These are phyloP conservation scores for Eurois occulta DNA, from an alignment of 2,888 invertebrate species.

Conservation along the genomic window DNA sequence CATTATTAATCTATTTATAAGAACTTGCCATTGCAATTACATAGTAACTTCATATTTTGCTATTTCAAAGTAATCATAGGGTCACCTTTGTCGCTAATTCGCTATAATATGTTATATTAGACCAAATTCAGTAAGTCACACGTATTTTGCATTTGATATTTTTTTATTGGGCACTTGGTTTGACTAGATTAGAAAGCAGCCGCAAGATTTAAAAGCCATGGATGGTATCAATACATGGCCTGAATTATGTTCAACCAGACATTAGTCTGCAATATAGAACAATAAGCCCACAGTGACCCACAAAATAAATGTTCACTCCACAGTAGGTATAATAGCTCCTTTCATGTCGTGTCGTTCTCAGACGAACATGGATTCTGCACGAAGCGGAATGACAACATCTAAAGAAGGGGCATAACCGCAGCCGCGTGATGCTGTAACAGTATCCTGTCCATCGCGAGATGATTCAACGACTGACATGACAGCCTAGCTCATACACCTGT, in stretches of 20 bases:
- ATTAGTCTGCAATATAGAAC: neutral
- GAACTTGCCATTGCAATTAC: neutral
- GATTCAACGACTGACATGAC: conserved; percentile 46
- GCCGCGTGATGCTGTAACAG: conserved; percentile 48
- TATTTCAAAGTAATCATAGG: neutral
- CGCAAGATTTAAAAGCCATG: neutral
- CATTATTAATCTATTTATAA: neutral
- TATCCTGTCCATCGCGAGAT: conserved; percentile 37
- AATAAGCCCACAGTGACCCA: neutral
- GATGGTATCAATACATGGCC: neutral
- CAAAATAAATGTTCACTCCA: neutral
- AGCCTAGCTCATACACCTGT: neutral
- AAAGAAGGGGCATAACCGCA: conserved; percentile 45
- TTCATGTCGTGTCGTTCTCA: neutral
- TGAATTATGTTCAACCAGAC: neutral
- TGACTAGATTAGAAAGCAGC: neutral
- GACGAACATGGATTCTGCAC: conserved; percentile 1
- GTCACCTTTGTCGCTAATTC: neutral
- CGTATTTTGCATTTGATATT: neutral
- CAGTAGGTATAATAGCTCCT: neutral
- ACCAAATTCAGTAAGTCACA: neutral
- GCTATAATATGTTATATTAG: too few relatives aligned
- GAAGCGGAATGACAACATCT: neutral
- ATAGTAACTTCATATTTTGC: neutral
- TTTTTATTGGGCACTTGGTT: neutral